phyloP scores from a whole-genome alignment of 92 coral and sea anemone species.

The Diadumene lineata region DNA sequence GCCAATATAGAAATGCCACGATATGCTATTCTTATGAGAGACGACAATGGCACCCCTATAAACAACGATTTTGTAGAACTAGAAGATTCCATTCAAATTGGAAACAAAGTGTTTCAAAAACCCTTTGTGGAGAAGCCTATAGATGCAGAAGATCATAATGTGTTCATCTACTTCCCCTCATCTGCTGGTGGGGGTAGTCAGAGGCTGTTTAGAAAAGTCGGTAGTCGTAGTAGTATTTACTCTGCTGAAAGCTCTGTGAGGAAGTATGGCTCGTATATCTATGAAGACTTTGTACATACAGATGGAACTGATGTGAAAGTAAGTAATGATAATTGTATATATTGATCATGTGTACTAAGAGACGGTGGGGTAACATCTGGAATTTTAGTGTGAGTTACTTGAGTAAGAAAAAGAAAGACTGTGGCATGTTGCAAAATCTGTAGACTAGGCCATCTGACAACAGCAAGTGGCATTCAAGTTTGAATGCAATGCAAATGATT shows the following conservation, averaged over 20 bases:
- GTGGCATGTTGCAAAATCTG: too few species aligned
- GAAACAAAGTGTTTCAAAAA: conserved; percentile 84
- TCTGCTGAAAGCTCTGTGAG: conserved; percentile 93
- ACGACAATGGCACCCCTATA: conserved; percentile 69
- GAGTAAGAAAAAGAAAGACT: too few species aligned
- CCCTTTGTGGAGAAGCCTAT: conserved; percentile 98
- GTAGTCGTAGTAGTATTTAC: conserved; percentile 93
- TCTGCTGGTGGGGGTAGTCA: conserved; percentile 98
- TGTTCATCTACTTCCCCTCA: conserved; percentile 88
- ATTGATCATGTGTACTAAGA: too few species aligned
- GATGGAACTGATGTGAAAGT: conserved; percentile 99
- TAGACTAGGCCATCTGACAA: too few species aligned
- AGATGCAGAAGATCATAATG: conserved; percentile 93
- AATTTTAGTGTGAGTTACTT: too few species aligned
- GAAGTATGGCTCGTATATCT: conserved; percentile 87
- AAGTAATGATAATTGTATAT: not conserved
- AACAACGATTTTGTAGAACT: conserved; percentile 79
- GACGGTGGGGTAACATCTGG: too few species aligned
- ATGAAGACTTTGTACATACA: conserved; percentile 95
- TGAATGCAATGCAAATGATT: too few species aligned
- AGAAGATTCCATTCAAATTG: conserved; percentile 88
- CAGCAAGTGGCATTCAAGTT: too few species aligned
- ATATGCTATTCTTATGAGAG: conserved; percentile 87
- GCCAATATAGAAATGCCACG: conserved; percentile 89
- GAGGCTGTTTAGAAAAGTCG: conserved; percentile 90